Percentiles rank a stretch among this genome's conserved stretches.
Evolutionary conservation across 2,797 vertebrate species (phyloP).

Genomic region (Peromyscus aztecus): DNA sequence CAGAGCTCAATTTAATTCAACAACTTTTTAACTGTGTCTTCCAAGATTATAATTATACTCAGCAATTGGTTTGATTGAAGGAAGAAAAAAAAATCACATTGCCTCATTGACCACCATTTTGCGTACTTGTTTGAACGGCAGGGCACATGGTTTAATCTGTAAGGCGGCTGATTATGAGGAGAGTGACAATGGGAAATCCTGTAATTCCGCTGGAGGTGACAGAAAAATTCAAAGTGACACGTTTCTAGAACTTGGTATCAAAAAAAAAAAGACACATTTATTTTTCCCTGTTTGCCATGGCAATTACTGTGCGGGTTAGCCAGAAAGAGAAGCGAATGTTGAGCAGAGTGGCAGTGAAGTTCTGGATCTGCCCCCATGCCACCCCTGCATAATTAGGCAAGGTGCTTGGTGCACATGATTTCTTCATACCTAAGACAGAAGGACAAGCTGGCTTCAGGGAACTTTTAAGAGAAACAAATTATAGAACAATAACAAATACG

Average conservation of each 20-base stretch:
- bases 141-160: not conserved
- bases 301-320: not conserved
- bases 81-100: not conserved
- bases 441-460: not conserved
- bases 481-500: not conserved
- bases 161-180: not conserved
- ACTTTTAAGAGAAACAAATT: not conserved
- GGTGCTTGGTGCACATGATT: not conserved
- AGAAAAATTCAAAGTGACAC: not conserved
- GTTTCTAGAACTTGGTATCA: constrained; percentile 9
- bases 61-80: constrained; percentile 69
- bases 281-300: not conserved
- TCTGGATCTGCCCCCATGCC: not conserved
- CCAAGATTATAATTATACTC: constrained; percentile 77
- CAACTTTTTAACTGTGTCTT: constrained; percentile 75
- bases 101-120: constrained; percentile 48
- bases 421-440: not conserved
- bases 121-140: not conserved
- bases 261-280: not conserved
- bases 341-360: not conserved
- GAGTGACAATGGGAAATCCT: not conserved
- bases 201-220: not conserved
- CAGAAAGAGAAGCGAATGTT: not conserved
- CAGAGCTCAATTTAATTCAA: constrained; percentile 80
- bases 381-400: not conserved